These are phyloP conservation scores for Baronia brevicornis DNA, from an alignment of 2,888 invertebrate species.

Conservation along the genomic window DNA sequence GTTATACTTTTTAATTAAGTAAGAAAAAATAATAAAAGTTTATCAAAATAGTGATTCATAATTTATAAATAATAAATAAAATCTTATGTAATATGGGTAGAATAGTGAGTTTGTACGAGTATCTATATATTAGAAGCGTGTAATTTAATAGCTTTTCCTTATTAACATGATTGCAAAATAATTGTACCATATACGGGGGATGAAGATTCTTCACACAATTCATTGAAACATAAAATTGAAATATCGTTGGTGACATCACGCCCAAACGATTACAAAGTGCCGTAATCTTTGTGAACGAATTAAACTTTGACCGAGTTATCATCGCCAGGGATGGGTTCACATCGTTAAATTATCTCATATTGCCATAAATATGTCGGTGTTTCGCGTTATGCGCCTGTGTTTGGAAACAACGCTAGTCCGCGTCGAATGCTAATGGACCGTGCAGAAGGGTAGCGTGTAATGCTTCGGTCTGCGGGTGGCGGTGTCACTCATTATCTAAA, in stretches of 20 bases:
- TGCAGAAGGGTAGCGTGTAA: constrained; percentile 38
- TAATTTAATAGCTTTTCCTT: constrained; percentile 23
- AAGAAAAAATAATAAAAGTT: no score
- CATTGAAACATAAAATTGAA: constrained; percentile 59
- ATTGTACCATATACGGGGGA: constrained; percentile 22
- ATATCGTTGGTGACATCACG: constrained; percentile 48
- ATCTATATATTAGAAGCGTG: no score
- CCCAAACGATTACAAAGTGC: constrained; percentile 57
- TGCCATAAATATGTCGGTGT: constrained; percentile 66
- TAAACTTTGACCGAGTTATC: constrained; percentile 74
- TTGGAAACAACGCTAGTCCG: constrained; percentile 66
- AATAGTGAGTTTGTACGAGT: no score
- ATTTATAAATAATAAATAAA: no score
- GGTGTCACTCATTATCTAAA: constrained; percentile 30
- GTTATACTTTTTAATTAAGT: no score
- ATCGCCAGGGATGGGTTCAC: constrained; percentile 52
- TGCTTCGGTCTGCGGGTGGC: constrained; percentile 36
- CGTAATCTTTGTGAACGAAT: constrained; percentile 66
- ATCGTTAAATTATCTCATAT: constrained; percentile 70
- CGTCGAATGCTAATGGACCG: constrained; percentile 63
- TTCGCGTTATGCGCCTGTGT: constrained; percentile 36
- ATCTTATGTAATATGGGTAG: no score
- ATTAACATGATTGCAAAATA: constrained; percentile 45
- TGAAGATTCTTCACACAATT: constrained; percentile 55
- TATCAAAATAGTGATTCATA: no score